A percentile compares a stretch with the other conserved stretches of the same genome.
Evolutionary conservation across 2,113 vertebrate species (phyloP).

Genomic region (Vulpes ferrilata): DNA sequence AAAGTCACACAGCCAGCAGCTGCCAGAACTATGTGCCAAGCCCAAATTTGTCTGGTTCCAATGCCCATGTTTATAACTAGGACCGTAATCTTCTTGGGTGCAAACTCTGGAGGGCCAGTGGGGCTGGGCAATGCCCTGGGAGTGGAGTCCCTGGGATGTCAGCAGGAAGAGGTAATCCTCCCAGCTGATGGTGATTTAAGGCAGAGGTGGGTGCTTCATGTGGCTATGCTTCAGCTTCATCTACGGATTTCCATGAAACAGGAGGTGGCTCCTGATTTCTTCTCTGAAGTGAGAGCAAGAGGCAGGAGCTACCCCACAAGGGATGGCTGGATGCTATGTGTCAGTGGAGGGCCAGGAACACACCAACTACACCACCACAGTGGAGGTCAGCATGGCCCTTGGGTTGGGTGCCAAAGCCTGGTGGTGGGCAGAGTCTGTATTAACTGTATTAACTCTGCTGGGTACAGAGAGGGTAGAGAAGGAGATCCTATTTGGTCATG

Average conservation of each 20-base stretch:
- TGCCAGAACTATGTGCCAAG: neutral
- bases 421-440: neutral
- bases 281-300: constrained; percentile 10
- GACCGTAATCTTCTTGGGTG: neutral
- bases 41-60: neutral
- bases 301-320: neutral
- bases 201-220: neutral
- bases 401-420: neutral
- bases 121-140: neutral
- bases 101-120: neutral
- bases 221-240: neutral
- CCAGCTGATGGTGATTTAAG: neutral
- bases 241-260: neutral
- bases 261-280: neutral
- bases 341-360: neutral
- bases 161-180: neutral
- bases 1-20: neutral
- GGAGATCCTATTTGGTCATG: neutral
- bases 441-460: neutral
- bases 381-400: neutral
- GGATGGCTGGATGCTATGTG: neutral
- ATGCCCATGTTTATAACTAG: neutral
- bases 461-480: neutral
- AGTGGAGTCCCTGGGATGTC: neutral
- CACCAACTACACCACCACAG: neutral